These are phyloP conservation scores for Ptychadena robeensis DNA, from an alignment of 2,797 vertebrate genomes.

Conservation along the genomic window DNA sequence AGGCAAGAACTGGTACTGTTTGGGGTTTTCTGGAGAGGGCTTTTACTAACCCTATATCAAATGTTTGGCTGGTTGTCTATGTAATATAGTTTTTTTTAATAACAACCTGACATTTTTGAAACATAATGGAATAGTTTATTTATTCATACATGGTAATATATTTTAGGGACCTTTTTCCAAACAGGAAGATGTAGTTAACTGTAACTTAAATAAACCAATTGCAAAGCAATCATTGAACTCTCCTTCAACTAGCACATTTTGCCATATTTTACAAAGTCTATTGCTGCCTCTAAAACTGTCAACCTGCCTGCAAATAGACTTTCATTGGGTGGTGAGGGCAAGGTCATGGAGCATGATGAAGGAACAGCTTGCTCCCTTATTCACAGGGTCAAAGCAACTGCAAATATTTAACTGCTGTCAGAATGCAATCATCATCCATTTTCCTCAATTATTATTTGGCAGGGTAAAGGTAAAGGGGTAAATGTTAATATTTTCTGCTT, in stretches of 20 bases:
- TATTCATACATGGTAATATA: too few relatives aligned
- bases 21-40: too few relatives aligned
- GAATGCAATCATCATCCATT: background rate
- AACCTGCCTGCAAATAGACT: background rate
- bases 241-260: background rate
- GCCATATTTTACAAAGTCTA: background rate
- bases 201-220: background rate
- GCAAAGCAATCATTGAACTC: background rate
- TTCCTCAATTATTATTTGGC: conserved; percentile 1
- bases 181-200: background rate
- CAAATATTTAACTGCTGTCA: background rate
- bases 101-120: too few relatives aligned
- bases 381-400: background rate
- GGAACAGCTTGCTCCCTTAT: background rate
- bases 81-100: too few relatives aligned
- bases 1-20: too few relatives aligned
- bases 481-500: background rate
- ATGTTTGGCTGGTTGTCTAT: too few relatives aligned
- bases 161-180: too few relatives aligned
- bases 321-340: background rate
- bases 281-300: background rate
- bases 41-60: too few relatives aligned
- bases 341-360: background rate
- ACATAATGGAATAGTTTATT: too few relatives aligned
- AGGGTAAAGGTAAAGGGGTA: background rate